phyloP scores from a whole-genome alignment of 2,797 vertebrate genomes.

The Sebastiscus albofasciatus region DNA sequence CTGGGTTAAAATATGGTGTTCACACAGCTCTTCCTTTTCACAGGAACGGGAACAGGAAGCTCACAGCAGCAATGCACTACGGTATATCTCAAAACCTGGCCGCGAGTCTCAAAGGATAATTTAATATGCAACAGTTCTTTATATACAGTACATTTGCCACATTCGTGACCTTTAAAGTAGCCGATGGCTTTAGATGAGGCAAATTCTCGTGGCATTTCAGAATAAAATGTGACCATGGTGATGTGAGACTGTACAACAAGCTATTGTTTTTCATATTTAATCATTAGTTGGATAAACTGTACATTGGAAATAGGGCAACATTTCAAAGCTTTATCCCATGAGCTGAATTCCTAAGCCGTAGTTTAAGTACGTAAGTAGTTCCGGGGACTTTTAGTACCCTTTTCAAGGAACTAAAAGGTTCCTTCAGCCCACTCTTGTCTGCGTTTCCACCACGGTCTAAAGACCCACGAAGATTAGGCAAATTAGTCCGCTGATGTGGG shows the following conservation, averaged over 20 bases:
- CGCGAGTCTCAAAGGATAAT: neutral
- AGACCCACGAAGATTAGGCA: too few species aligned
- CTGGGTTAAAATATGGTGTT: constrained; percentile 52
- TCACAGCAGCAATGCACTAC: neutral
- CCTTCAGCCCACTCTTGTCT: neutral
- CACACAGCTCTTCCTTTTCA: constrained; percentile 44
- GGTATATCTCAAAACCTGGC: neutral
- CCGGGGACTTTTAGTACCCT: neutral
- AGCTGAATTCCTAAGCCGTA: neutral
- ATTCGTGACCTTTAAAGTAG: constrained; percentile 9
- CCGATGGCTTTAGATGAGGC: neutral
- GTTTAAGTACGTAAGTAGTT: neutral
- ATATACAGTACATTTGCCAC: neutral
- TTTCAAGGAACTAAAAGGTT: neutral
- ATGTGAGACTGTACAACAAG: neutral
- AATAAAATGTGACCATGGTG: neutral
- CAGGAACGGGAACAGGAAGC: constrained; percentile 39
- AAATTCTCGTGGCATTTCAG: neutral
- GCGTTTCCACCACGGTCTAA: too few species aligned
- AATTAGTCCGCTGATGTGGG: too few species aligned
- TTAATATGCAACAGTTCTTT: constrained; percentile 2
- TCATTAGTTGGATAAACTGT: neutral
- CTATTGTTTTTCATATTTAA: neutral
- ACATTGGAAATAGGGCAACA: neutral
- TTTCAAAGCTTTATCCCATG: neutral